Base-by-base conservation (phyloP, 1,140 invertebrate species). In the Galleria mellonella region DNA sequence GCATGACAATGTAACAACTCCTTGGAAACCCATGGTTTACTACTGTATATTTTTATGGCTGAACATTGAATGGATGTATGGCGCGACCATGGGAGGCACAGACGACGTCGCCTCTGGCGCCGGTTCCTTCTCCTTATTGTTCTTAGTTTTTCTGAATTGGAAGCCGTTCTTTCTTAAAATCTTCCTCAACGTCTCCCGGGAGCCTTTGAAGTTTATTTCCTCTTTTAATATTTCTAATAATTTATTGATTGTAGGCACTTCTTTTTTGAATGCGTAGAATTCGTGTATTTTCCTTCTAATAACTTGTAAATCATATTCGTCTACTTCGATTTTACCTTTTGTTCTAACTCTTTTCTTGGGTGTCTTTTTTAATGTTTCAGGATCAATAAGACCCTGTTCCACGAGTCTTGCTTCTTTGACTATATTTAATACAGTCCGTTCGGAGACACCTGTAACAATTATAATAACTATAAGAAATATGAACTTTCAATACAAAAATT, bases 181-280 rank as follows among this genome's bases (percentile, higher is more conserved):
- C 45, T 83, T 83, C 8, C 79, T 55, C 1, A 83, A 44, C 8
- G 79, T 83, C 45, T 83, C 79, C 28, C 79, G 55, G 0, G 79
- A 83, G 0, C 79, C 79, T 62, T 82, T 83, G 43, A 83, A 83
- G 32, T 83, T 82, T 1, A 83, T 82, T 60, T 83, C 79, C 43
- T 79, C 72, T 57, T 78, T 82, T 23, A 83, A 57, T 12, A 83
- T 82, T 63, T 83, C 73, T 13, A 83, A 50, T 0, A 83, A 51
- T 48, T 83, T 82, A 39, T 83, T 82, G 15, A 82, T 82, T 27
- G 79, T 83, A 11, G 79, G 79, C 7, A 83, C 79, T 62, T 83
- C 79, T 68, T 83, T 83, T 52, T 83, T 83, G 43, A 72, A 83
- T 32, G 79, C 62, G 60, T 83, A 83, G 41, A 83, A 83, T 41